phyloP scores from a whole-genome alignment of 2,888 invertebrate species.

The Oscheius sp. region DNA sequence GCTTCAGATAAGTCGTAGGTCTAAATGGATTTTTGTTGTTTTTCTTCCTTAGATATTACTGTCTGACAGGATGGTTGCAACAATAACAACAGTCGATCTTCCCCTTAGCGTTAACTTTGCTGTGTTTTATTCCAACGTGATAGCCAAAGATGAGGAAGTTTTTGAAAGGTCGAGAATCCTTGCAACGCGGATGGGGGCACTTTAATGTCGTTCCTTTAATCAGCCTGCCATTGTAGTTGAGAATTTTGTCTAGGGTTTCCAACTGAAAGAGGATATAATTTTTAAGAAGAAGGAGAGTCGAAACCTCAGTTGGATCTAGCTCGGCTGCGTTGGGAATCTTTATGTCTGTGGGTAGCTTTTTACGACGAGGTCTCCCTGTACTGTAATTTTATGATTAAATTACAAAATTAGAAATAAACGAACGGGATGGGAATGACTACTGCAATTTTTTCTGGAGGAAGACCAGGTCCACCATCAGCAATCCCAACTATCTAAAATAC shows the following conservation, averaged over 20 bases:
- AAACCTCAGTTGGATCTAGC: background rate
- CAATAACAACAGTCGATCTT: background rate
- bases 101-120: background rate
- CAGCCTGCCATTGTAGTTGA: background rate
- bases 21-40: background rate
- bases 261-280: background rate
- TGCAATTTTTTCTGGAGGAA: too few species aligned
- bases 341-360: too few species aligned
- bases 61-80: slow-evolving; percentile 11
- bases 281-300: background rate
- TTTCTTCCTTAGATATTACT: background rate
- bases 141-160: slow-evolving; percentile 8
- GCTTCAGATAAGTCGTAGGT: background rate
- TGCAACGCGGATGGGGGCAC: background rate
- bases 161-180: background rate
- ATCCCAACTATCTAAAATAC: too few species aligned
- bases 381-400: too few species aligned
- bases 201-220: background rate
- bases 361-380: too few species aligned
- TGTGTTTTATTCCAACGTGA: slow-evolving; percentile 25
- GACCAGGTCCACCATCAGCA: too few species aligned
- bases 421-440: too few species aligned
- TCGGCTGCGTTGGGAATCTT: too few species aligned
- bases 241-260: background rate
- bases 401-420: too few species aligned